Percentiles rank a stretch among this genome's conserved stretches.
Conservation (phyloP, 2,797 vertebrate genomes). For the Neopelma chrysocephalum region DNA sequence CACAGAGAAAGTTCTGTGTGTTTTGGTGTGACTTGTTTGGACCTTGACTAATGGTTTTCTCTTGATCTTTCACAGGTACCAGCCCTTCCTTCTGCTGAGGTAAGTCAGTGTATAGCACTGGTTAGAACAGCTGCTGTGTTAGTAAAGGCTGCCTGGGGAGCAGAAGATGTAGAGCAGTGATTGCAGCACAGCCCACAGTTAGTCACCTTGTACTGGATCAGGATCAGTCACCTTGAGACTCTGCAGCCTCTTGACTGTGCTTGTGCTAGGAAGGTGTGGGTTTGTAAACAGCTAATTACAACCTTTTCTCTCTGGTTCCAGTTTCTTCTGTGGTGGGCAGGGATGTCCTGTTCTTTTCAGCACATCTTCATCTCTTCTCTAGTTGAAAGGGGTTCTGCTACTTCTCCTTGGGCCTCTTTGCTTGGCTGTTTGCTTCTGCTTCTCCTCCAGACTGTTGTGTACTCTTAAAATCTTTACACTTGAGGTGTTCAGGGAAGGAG, state of each 20-base stretch:
- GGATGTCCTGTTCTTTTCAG: background rate
- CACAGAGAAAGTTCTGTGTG: background rate
- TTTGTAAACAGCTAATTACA: background rate
- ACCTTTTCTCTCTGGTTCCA: background rate
- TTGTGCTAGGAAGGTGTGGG: background rate
- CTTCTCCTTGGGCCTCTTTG: background rate
- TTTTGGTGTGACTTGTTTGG: background rate
- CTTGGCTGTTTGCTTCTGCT: background rate
- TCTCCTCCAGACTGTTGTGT: background rate
- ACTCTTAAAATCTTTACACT: background rate
- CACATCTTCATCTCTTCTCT: background rate
- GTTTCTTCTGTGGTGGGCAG: background rate
- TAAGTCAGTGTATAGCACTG: background rate
- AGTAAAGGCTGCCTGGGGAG: background rate
- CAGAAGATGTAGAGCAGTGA: background rate
- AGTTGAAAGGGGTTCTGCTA: background rate
- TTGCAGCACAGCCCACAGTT: background rate
- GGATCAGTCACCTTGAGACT: background rate
- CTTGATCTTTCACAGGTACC: conserved; percentile 8
- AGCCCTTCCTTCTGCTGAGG: conserved; percentile 51
- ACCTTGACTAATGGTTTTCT: background rate
- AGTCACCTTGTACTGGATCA: background rate
- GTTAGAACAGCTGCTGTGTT: background rate
- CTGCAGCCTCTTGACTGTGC: background rate
- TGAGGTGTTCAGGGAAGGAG: background rate